Conservation (phyloP, 2,888 invertebrate genomes). For the Conomelus anceps region DNA sequence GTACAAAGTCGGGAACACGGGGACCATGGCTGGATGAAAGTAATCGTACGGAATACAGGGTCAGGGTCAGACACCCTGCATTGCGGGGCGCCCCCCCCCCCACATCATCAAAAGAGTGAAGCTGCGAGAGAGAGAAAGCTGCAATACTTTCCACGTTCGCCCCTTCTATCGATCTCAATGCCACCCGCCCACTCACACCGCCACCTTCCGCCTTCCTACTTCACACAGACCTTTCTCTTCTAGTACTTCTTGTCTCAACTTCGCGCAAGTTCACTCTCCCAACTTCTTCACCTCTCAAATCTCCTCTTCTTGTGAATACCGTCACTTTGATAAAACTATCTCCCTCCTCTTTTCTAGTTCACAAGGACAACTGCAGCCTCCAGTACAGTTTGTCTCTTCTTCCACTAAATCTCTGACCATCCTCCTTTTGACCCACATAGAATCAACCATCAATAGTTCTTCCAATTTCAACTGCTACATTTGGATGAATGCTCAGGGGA, state of each 20-base stretch:
- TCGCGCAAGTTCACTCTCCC: no score
- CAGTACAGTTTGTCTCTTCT: neutral
- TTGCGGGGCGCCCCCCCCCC: neutral
- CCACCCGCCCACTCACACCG: neutral
- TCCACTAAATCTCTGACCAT: neutral
- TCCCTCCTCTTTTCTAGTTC: no score
- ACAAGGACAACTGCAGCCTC: no score
- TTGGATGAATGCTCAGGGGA: neutral
- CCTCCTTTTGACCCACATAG: neutral
- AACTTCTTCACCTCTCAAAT: neutral
- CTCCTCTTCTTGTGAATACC: neutral
- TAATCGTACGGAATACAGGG: neutral
- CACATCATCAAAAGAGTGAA: neutral
- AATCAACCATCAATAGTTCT: neutral
- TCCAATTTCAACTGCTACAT: neutral
- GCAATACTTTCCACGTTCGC: neutral
- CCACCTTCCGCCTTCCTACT: neutral
- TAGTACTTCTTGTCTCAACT: neutral
- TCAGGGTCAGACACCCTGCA: neutral
- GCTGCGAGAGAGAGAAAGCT: neutral
- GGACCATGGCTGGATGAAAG: neutral
- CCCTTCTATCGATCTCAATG: neutral
- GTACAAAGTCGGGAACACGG: neutral
- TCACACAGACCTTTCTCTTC: neutral
- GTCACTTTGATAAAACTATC: no score